Conservation (phyloP, 1,140 invertebrate species). For the Heliconius hewitsoni region DNA sequence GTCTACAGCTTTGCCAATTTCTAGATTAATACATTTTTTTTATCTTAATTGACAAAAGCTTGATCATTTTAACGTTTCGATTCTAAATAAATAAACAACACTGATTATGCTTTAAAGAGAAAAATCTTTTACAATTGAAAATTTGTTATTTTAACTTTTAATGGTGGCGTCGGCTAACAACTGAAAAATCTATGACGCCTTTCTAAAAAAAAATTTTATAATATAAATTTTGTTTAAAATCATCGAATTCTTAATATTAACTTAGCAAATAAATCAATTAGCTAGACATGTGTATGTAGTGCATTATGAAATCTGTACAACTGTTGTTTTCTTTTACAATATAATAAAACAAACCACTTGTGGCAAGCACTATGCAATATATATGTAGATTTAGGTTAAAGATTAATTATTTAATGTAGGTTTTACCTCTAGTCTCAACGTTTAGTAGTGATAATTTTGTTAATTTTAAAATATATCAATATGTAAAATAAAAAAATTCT, state of each 20-base stretch:
- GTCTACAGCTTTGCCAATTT: conserved; percentile 30
- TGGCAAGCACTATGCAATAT: conserved; percentile 52
- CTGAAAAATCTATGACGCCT: background rate
- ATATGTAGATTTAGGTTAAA: conserved; percentile 47
- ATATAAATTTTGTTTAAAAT: conserved; percentile 27
- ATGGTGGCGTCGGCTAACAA: background rate
- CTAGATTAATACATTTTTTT: conserved; percentile 24
- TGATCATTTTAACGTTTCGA: background rate
- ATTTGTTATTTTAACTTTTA: background rate
- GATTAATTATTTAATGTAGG: conserved; percentile 51
- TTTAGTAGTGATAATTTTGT: conserved; percentile 70
- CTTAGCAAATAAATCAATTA: conserved; percentile 30
- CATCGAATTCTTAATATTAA: conserved; percentile 52
- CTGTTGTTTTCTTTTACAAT: conserved; percentile 35
- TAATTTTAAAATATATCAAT: conserved; percentile 45
- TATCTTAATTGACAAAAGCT: conserved; percentile 16
- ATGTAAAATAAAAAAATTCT: conserved; percentile 31
- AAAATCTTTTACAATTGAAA: background rate
- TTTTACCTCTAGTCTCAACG: conserved; percentile 74
- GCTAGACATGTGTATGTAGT: conserved; percentile 20
- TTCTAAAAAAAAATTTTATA: background rate
- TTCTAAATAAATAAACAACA: background rate
- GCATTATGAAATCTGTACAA: conserved; percentile 18
- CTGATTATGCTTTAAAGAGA: background rate
- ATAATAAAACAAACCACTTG: conserved; percentile 45